These are phyloP conservation scores for Rapana venosa DNA, from an alignment of 2,888 invertebrate species.

Conservation along the genomic window DNA sequence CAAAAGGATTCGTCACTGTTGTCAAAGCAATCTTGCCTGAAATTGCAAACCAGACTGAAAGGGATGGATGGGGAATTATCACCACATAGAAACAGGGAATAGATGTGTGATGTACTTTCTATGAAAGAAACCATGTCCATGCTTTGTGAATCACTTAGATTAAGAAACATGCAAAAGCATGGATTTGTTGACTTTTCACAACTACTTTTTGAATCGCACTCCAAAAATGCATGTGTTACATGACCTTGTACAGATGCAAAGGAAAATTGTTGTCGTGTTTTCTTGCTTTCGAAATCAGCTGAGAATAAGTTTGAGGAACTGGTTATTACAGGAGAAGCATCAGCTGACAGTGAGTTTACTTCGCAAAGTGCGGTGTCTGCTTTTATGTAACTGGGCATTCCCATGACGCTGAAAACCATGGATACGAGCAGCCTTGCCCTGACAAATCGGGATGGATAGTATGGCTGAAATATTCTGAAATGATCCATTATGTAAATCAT, in stretches of 20 bases:
- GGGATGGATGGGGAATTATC: not conserved
- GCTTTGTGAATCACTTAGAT: not conserved
- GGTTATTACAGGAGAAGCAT: not conserved
- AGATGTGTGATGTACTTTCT: not conserved
- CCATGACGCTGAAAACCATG: not conserved
- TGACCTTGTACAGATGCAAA: not conserved
- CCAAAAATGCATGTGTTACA: not conserved
- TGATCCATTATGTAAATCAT: not conserved
- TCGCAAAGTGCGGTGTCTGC: not conserved
- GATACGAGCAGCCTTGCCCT: not conserved
- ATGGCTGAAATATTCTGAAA: not conserved
- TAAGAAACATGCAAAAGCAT: not conserved
- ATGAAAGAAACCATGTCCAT: not conserved
- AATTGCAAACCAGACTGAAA: not conserved
- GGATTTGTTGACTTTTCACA: not conserved
- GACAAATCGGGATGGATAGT: not conserved
- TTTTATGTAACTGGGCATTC: not conserved
- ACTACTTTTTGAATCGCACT: not conserved
- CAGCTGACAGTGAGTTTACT: not conserved
- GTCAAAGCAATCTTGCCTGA: not conserved
- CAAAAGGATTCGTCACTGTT: conserved; percentile 9
- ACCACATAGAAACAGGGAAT: not conserved
- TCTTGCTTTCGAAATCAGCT: not conserved
- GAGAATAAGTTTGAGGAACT: not conserved
- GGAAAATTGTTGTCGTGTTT: not conserved